Percentiles rank a stretch among this genome's conserved stretches.
phyloP scores from a whole-genome alignment of 2,113 vertebrate species.

The Mionectes macconnelli region DNA sequence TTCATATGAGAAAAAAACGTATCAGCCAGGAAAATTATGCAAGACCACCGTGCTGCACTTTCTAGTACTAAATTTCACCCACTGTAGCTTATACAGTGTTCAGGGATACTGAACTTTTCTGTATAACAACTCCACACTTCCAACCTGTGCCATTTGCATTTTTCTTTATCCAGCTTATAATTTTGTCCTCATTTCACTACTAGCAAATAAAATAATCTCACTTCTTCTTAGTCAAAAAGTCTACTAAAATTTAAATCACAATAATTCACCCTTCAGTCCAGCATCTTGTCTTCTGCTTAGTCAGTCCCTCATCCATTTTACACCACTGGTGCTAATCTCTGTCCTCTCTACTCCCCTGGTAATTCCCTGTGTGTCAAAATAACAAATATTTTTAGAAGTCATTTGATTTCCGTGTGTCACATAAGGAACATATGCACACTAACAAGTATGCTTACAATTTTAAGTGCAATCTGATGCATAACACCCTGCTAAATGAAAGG shows the following conservation, averaged over 20 bases:
- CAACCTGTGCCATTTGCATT: not conserved
- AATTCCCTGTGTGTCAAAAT: not conserved
- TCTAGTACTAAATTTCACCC: not conserved
- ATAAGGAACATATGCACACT: not conserved
- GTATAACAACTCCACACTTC: not conserved
- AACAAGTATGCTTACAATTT: not conserved
- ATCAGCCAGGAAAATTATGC: not conserved
- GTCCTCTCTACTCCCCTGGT: not conserved
- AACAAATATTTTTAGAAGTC: not conserved
- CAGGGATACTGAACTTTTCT: not conserved
- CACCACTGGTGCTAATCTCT: not conserved
- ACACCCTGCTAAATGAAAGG: not conserved
- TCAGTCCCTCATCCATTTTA: not conserved
- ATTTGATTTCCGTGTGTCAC: not conserved
- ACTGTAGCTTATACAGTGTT: not conserved
- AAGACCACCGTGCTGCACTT: accelerated
- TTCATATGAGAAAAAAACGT: not conserved
- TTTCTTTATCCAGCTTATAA: not conserved
- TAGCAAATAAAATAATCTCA: not conserved
- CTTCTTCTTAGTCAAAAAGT: not conserved
- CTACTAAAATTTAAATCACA: not conserved
- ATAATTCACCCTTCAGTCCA: not conserved
- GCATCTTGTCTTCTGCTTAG: not conserved
- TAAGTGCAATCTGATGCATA: not conserved
- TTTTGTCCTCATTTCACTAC: not conserved